Conservation (phyloP, 2,113 vertebrate genomes). For the Tetrao urogallus region DNA sequence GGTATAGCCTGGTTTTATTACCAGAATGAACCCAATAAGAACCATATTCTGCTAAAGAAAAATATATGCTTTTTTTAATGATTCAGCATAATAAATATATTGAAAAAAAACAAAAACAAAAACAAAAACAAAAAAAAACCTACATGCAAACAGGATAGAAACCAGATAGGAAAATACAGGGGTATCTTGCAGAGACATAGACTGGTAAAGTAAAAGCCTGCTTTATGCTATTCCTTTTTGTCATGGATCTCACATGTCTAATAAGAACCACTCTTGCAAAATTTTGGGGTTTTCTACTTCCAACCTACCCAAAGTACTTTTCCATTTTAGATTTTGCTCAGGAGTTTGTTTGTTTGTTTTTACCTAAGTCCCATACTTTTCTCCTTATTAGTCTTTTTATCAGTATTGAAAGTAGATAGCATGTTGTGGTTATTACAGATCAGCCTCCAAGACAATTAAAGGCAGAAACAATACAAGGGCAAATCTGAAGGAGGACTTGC, state of each 20-base stretch:
- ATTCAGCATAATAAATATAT: not conserved
- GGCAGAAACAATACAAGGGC: not conserved
- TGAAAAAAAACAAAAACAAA: not conserved
- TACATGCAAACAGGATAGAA: not conserved
- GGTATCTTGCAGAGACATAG: rapidly evolving
- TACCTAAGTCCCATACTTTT: not conserved
- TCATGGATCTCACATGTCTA: not conserved
- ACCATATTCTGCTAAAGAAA: not conserved
- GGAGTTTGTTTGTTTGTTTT: not conserved
- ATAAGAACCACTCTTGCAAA: not conserved
- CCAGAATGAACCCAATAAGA: not conserved
- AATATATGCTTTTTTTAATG: not conserved
- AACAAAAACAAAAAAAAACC: not conserved
- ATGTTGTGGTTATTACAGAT: not conserved
- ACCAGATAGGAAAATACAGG: not conserved
- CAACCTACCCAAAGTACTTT: not conserved
- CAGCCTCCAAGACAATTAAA: not conserved
- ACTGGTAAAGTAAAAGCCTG: not conserved
- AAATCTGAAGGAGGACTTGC: not conserved
- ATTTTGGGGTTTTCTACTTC: not conserved
- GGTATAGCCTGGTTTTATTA: not conserved
- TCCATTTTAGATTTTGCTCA: not conserved
- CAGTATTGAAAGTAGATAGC: not conserved
- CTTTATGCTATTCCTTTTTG: not conserved
- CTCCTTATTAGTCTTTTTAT: not conserved